Evolutionary conservation across 2,113 vertebrate species (phyloP).

Genomic region (Tetraodon nigroviridis): DNA sequence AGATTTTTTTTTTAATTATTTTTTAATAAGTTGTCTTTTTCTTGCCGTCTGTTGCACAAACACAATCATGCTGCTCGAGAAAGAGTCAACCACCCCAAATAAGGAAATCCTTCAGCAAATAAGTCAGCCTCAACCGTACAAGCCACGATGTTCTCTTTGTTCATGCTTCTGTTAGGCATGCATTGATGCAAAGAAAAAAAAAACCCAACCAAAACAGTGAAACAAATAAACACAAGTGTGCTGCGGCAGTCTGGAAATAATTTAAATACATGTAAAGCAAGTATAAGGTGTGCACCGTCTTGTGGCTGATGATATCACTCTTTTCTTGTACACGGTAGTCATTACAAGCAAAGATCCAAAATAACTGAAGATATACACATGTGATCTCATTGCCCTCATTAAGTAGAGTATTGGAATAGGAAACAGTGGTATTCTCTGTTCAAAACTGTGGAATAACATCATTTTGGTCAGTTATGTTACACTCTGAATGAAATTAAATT

Average conservation of each 20-base stretch:
- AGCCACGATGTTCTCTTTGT: constrained; percentile 20
- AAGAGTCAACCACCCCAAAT: constrained; percentile 47
- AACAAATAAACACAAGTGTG: constrained; percentile 68
- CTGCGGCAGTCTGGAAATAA: constrained; percentile 58
- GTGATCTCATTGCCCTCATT: too few relatives aligned
- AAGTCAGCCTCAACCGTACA: constrained; percentile 32
- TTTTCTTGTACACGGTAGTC: too few relatives aligned
- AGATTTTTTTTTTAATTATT: constrained; percentile 4
- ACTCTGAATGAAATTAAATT: too few relatives aligned
- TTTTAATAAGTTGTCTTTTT: not conserved
- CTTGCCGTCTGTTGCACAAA: constrained; percentile 14
- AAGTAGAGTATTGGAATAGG: too few relatives aligned
- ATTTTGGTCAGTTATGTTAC: too few relatives aligned
- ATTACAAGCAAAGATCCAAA: too few relatives aligned
- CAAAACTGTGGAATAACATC: too few relatives aligned
- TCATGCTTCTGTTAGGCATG: constrained; percentile 60
- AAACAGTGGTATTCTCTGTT: too few relatives aligned
- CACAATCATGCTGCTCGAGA: constrained; percentile 46
- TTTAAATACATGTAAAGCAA: constrained; percentile 60
- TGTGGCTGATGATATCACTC: too few relatives aligned
- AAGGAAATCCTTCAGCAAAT: constrained; percentile 30
- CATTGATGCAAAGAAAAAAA: constrained; percentile 60
- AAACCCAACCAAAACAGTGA: constrained; percentile 59
- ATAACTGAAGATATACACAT: too few relatives aligned
- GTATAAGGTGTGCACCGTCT: constrained; percentile 75